These are phyloP conservation scores for Sarcophaga variegata DNA, from an alignment of 2,888 invertebrate genomes.

Conservation along the genomic window DNA sequence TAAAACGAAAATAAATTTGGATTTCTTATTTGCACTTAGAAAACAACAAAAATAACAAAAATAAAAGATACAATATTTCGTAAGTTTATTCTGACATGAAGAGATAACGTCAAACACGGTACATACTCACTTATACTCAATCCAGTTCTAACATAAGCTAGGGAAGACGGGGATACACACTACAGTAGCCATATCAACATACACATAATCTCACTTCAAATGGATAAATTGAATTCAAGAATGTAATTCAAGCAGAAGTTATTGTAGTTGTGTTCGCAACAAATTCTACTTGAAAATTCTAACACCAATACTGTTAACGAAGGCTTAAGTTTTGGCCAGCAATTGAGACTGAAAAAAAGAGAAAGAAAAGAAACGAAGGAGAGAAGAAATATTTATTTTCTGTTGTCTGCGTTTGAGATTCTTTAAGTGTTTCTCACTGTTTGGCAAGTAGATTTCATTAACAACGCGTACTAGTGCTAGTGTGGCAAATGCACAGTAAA, in stretches of 20 bases:
- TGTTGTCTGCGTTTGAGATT: not conserved
- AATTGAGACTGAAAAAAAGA: not conserved
- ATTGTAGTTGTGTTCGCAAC: not conserved
- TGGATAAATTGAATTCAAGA: conserved; percentile 32
- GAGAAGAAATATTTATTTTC: not conserved
- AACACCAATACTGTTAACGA: not conserved
- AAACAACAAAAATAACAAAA: conserved; percentile 14
- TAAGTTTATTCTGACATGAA: conserved; percentile 80
- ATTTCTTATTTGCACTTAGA: conserved; percentile 50
- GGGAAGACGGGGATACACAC: not conserved
- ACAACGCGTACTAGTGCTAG: conserved; percentile 36
- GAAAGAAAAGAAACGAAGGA: not conserved
- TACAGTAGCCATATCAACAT: not conserved
- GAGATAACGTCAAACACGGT: conserved; percentile 79
- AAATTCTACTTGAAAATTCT: not conserved
- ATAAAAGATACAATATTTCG: conserved; percentile 76
- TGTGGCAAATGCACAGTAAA: not conserved
- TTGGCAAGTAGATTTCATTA: conserved; percentile 77
- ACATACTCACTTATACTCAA: conserved; percentile 10
- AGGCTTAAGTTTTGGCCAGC: conserved; percentile 8
- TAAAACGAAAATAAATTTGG: conserved; percentile 46
- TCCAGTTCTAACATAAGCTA: not conserved
- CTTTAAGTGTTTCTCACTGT: conserved; percentile 53
- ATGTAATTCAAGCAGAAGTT: conserved; percentile 58
- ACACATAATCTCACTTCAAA: conserved; percentile 19